phyloP scores from a whole-genome alignment of 2,888 invertebrate species.

The Ochropacha duplaris region DNA sequence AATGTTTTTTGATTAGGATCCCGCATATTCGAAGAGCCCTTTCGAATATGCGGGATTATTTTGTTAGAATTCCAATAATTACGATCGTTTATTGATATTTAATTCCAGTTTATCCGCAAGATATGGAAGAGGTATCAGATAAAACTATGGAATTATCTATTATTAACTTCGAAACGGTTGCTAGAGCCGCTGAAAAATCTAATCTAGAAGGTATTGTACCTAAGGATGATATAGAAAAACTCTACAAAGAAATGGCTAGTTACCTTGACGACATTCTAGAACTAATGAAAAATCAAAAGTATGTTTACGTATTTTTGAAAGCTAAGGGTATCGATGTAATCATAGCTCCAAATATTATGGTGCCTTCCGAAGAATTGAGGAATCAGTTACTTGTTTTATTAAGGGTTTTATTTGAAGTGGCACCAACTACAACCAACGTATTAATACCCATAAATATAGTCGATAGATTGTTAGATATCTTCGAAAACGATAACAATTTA shows the following conservation, averaged over 20 bases:
- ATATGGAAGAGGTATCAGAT: not conserved
- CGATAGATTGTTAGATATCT: slow-evolving; percentile 58
- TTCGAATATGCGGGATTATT: no score
- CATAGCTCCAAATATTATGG: slow-evolving; percentile 38
- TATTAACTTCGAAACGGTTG: slow-evolving; percentile 32
- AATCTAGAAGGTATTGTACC: slow-evolving; percentile 19
- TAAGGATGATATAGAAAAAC: slow-evolving; percentile 30
- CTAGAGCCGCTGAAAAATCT: slow-evolving; percentile 23
- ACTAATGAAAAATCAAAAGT: slow-evolving; percentile 35
- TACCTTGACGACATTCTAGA: slow-evolving; percentile 40
- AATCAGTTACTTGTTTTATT: slow-evolving; percentile 42
- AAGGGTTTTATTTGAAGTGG: slow-evolving; percentile 49
- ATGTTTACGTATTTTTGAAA: slow-evolving; percentile 52
- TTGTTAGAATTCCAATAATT: no score
- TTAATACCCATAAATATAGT: slow-evolving; percentile 49
- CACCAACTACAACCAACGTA: slow-evolving; percentile 42
- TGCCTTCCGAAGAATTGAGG: slow-evolving; percentile 38
- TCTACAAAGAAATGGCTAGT: slow-evolving; percentile 38
- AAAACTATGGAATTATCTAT: slow-evolving; percentile 32
- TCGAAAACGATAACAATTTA: slow-evolving; percentile 51
- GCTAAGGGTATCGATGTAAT: slow-evolving; percentile 54
- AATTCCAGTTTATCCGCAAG: not conserved
- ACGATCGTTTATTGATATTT: no score
- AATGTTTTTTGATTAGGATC: no score
- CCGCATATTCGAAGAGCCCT: no score